A percentile compares a stretch with the other conserved stretches of the same genome.
phyloP scores from a whole-genome alignment of 1,140 invertebrate genomes.

The Thaumatotibia leucotreta region DNA sequence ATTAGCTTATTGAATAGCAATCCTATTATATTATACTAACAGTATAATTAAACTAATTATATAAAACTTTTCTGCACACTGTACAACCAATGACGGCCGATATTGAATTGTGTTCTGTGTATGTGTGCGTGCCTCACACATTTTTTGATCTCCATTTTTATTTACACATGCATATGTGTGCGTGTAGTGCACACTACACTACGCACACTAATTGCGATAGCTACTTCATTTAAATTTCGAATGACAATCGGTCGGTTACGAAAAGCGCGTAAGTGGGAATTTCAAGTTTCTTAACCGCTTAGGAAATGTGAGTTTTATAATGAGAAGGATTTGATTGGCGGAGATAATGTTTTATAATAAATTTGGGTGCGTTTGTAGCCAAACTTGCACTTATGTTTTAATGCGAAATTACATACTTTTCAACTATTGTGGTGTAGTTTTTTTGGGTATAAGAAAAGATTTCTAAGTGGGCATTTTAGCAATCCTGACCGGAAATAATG shows the following conservation, averaged over 20 bases:
- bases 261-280: conserved; percentile 49
- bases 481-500: too few species aligned
- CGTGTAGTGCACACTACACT: conserved; percentile 32
- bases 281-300: conserved; percentile 21
- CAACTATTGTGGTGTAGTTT: too few species aligned
- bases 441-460: too few species aligned
- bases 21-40: too few species aligned
- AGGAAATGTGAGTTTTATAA: conserved; percentile 11
- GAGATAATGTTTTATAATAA: too few species aligned
- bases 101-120: conserved; percentile 63
- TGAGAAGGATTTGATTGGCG: too few species aligned
- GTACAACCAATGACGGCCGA: conserved; percentile 62
- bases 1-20: too few species aligned
- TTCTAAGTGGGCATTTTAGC: too few species aligned
- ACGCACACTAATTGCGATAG: conserved; percentile 71
- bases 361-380: too few species aligned
- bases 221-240: conserved; percentile 76
- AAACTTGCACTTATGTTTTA: too few species aligned
- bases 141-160: conserved; percentile 73
- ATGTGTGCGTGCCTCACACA: conserved; percentile 58
- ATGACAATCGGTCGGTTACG: conserved; percentile 48
- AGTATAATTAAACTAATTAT: too few species aligned
- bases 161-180: conserved; percentile 48
- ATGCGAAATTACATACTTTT: too few species aligned
- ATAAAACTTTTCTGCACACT: conserved; percentile 47